Evolutionary conservation across 2,797 vertebrate genomes (phyloP).

Genomic region (Ctenopoma kingsleyae): DNA sequence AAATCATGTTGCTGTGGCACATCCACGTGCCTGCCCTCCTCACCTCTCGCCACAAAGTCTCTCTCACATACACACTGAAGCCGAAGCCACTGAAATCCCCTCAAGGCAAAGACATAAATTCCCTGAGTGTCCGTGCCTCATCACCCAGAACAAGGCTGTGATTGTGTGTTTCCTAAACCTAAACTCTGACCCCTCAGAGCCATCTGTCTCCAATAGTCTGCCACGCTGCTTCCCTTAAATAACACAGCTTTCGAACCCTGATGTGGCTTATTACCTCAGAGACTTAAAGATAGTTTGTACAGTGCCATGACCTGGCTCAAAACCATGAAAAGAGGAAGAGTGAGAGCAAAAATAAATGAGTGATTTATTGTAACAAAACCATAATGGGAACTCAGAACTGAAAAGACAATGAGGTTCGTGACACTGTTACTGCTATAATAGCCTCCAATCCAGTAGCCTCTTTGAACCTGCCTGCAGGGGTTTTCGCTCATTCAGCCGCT

Average conservation of each 20-base stretch:
- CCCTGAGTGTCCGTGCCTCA: slow-evolving; percentile 49
- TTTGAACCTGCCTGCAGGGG: slow-evolving; percentile 14
- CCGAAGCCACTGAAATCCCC: slow-evolving; percentile 33
- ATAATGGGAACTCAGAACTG: no score
- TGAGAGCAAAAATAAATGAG: no score
- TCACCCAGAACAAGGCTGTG: slow-evolving; percentile 70
- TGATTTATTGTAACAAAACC: no score
- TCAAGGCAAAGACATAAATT: slow-evolving; percentile 62
- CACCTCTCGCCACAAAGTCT: slow-evolving; percentile 17
- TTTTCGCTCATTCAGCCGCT: slow-evolving; percentile 27
- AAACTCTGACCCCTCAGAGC: slow-evolving; percentile 66
- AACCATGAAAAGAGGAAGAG: no score
- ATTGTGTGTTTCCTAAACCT: slow-evolving; percentile 78
- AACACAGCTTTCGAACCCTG: slow-evolving; percentile 16
- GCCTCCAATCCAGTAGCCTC: slow-evolving; percentile 1
- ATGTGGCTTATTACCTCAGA: slow-evolving; percentile 16
- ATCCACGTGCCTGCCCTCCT: slow-evolving; percentile 20
- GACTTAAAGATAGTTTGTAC: slow-evolving; percentile 2
- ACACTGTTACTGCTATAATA: background rate
- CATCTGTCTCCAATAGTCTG: slow-evolving; percentile 69
- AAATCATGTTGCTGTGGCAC: slow-evolving; percentile 51
- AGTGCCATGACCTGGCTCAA: no score
- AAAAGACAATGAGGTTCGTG: no score
- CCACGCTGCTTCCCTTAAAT: slow-evolving; percentile 53
- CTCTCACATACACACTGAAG: slow-evolving; percentile 27